Base-by-base conservation (phyloP, 2,113 vertebrate genomes). In the Sinocyclocheilus anshuiensis region DNA sequence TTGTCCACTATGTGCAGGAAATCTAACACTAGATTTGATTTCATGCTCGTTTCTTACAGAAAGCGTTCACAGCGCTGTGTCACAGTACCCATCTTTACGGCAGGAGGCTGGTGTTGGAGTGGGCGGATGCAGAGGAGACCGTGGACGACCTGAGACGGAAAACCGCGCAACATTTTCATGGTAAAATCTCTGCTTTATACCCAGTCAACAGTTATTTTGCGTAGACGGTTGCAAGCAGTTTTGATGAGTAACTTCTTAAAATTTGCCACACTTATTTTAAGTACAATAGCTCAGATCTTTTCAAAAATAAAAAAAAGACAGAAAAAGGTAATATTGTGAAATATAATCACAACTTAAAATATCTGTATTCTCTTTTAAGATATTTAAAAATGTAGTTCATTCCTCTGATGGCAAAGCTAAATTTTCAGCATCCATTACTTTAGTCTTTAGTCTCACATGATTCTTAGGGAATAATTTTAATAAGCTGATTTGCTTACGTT, bases 41-140 rank as follows among this genome's bases (percentile, higher is more conserved):
- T 18, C 88, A 16, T 48, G 15, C 45, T 11, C n/a, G 6, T 45
- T 26, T 42, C 59, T 55, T 20, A 9, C 93, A 99, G 98, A 98
- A 96, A 96, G 98, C 98, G 0, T 99, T 99, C 93, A 90, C 83
- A 0, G 97, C 98, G 0, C 94, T 99, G 85, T 99, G 98, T 91
- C 98, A 99, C 93, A 99, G 98, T 92, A 99, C 98, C 0, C 98
- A 99, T 94, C 83, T 99, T 90, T 99, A 98, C 0, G 98, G 98
- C 71, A 96, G 98, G 61, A 95, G 97, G 86, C 94, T 99, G 86
- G 98, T 99, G 74, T 90, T 99, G 89, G 98, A 99, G 90, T 99
- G 98, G 98, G 98, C 98, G 0, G 97, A 98, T 72, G 86, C 96
- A 0, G 97, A 97, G 88, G 97, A 97, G 78, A 97, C 95, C 0